Evolutionary conservation across 1,140 invertebrate genomes (phyloP).

Genomic region (Elysia chlorotica): DNA sequence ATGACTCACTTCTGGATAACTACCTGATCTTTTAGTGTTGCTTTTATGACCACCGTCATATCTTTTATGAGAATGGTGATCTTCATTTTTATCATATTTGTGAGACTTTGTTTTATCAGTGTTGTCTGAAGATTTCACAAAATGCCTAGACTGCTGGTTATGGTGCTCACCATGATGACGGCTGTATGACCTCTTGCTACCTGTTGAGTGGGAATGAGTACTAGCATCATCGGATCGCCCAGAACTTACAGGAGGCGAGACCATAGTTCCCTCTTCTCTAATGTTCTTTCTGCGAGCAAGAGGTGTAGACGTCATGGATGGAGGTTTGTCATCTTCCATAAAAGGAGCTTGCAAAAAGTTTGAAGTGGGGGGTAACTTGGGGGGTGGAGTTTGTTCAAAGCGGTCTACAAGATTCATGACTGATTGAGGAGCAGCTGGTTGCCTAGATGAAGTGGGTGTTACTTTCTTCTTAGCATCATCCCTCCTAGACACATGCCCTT

Average conservation of each 20-base stretch:
- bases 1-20: too few relatives aligned
- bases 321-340: constrained; percentile 28
- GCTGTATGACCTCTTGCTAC: neutral
- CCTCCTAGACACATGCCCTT: neutral
- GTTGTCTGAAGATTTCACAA: neutral
- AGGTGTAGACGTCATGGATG: constrained; percentile 47
- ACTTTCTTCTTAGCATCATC: neutral
- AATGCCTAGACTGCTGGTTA: neutral
- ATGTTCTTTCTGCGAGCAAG: constrained; percentile 27
- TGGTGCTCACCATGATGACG: neutral
- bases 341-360: too few relatives aligned
- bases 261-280: too few relatives aligned
- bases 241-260: too few relatives aligned
- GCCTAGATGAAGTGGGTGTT: neutral
- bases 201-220: neutral
- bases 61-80: too few relatives aligned
- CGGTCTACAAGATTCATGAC: constrained; percentile 39
- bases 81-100: too few relatives aligned
- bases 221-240: neutral
- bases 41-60: too few relatives aligned
- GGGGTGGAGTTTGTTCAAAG: constrained; percentile 37
- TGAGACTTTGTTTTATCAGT: neutral
- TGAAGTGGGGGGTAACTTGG: neutral
- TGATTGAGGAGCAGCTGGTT: neutral
- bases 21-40: too few relatives aligned